Conservation (phyloP, 2,113 vertebrate species). For the Phyllostomus discolor region DNA sequence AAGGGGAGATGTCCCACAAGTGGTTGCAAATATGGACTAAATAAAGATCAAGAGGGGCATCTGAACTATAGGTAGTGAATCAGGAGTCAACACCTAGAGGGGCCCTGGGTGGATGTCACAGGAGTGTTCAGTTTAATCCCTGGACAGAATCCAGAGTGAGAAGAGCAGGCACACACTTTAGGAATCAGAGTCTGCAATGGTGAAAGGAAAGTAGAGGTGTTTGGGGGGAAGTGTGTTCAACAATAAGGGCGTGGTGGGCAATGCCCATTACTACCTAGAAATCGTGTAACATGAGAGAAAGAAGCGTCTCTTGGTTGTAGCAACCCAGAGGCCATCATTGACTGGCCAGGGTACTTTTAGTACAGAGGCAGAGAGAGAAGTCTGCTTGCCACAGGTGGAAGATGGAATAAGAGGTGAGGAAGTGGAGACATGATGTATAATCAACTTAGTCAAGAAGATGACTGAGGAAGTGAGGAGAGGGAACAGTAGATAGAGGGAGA, state of each 20-base stretch:
- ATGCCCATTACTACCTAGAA: background rate
- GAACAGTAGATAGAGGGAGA: background rate
- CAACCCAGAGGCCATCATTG: background rate
- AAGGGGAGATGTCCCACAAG: background rate
- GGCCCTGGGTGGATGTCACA: background rate
- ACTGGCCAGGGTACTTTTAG: background rate
- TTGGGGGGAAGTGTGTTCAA: background rate
- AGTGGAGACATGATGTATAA: background rate
- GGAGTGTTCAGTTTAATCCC: background rate
- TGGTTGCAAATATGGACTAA: background rate
- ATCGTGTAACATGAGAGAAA: background rate
- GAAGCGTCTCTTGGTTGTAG: background rate
- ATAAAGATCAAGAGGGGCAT: background rate
- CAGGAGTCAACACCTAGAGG: background rate
- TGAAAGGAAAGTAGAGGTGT: background rate
- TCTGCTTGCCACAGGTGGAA: background rate
- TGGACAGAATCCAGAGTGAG: background rate
- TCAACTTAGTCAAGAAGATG: background rate
- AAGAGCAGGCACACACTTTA: background rate
- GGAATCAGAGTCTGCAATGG: background rate
- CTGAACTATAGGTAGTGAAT: background rate
- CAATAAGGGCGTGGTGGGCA: background rate
- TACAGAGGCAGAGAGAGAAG: background rate
- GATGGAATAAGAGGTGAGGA: background rate
- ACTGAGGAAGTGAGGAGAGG: background rate